These are phyloP conservation scores for Crenichthys baileyi DNA, from an alignment of 2,797 vertebrate species.

Conservation along the genomic window DNA sequence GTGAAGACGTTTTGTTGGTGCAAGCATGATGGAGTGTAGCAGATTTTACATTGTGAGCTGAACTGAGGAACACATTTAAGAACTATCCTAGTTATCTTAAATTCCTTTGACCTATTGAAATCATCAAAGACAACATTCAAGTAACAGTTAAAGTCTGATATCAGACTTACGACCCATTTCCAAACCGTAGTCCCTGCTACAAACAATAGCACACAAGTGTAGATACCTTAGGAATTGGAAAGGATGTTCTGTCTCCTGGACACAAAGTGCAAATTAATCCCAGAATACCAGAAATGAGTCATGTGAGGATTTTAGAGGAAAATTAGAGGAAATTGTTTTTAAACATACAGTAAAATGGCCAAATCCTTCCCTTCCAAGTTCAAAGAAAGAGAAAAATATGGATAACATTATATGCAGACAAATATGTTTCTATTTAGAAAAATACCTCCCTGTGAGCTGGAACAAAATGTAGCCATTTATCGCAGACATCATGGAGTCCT, in stretches of 20 bases:
- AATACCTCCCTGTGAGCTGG: neutral
- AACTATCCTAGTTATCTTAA: neutral
- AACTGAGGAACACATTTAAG: neutral
- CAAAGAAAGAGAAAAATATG: neutral
- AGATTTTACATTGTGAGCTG: conserved; percentile 12
- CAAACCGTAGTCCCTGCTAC: neutral
- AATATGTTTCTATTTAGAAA: neutral
- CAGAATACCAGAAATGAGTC: neutral
- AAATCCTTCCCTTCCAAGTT: neutral
- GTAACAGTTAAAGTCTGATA: neutral
- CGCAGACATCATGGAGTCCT: neutral
- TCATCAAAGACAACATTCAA: conserved; percentile 20
- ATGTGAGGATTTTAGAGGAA: neutral
- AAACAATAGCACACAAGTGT: neutral
- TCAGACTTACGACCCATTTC: neutral
- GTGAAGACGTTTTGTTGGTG: conserved; percentile 11
- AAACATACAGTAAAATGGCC: neutral
- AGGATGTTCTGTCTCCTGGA: neutral
- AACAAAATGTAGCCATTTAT: neutral
- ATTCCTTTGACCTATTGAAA: conserved; percentile 10
- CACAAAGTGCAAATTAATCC: neutral
- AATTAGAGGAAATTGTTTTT: neutral
- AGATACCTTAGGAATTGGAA: neutral
- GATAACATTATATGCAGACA: neutral
- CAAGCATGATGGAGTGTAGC: conserved; percentile 25